Percentiles rank a stretch among this genome's conserved stretches.
These are phyloP conservation scores for Aphaenogaster rudis DNA, from an alignment of 1,140 invertebrate species.

Conservation along the genomic window DNA sequence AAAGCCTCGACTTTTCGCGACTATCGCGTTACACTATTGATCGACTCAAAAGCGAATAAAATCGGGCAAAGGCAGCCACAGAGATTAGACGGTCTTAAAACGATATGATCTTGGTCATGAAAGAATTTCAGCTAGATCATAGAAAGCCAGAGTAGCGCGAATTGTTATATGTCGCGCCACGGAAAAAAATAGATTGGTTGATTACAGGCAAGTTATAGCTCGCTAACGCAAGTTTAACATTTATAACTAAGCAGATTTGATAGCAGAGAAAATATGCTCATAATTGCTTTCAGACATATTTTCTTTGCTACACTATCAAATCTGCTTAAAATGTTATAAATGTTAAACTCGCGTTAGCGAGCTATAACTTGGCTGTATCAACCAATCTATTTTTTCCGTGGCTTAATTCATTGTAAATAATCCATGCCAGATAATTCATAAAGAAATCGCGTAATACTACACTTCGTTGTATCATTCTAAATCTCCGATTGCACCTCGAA, in stretches of 20 bases:
- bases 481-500: not conserved
- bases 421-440: conserved; percentile 2
- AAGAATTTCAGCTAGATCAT: conserved; percentile 61
- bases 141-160: conserved; percentile 47
- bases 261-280: no score
- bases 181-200: no score
- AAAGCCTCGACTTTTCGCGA: conserved; percentile 27
- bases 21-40: conserved; percentile 43
- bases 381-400: no score
- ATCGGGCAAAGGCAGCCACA: conserved; percentile 22
- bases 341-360: no score
- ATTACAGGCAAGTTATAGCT: no score
- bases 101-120: conserved; percentile 61
- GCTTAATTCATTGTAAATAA: not conserved
- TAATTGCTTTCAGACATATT: no score
- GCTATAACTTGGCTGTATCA: no score
- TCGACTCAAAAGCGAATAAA: conserved; percentile 50
- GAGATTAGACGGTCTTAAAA: conserved; percentile 38
- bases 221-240: no score
- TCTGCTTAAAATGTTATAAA: no score
- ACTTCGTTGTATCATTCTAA: not conserved
- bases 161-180: conserved; percentile 31
- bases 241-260: no score
- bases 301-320: no score
- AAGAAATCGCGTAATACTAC: not conserved